Evolutionary conservation across 2,113 vertebrate species (phyloP).

Genomic region (Xiphorhynchus elegans): DNA sequence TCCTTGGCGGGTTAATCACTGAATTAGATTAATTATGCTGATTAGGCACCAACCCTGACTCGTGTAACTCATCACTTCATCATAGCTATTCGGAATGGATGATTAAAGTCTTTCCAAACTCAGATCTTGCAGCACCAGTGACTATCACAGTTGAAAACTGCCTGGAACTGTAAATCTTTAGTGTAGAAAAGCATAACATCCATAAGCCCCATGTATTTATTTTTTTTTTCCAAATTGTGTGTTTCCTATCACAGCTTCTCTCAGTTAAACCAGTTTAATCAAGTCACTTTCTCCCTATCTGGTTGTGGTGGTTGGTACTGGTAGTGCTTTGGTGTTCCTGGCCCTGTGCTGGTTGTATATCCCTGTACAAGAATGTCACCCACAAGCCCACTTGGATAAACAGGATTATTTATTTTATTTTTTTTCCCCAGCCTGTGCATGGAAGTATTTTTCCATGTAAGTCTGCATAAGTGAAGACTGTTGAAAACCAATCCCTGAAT

Average conservation of each 20-base stretch:
- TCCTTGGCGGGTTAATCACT: background rate
- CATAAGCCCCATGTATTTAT: accelerated
- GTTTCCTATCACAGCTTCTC: background rate
- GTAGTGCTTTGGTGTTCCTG: background rate
- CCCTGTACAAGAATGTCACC: background rate
- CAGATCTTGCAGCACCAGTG: background rate
- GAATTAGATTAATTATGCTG: conserved; percentile 25
- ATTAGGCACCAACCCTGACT: conserved; percentile 4
- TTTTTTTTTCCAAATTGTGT: background rate
- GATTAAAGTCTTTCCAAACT: background rate
- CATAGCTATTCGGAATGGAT: background rate
- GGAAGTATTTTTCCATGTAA: background rate
- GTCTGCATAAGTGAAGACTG: background rate
- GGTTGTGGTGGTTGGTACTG: background rate
- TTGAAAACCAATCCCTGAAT: background rate
- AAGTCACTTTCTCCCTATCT: background rate
- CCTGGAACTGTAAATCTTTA: background rate
- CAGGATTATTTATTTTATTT: too few species aligned
- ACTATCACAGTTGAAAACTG: background rate
- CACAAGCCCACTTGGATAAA: background rate
- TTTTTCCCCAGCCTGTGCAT: too few species aligned
- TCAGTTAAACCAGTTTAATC: background rate
- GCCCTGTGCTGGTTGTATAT: background rate
- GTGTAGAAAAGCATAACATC: background rate
- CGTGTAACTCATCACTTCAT: background rate